Percentiles rank a stretch among this genome's conserved stretches.
Conservation (phyloP, 1,140 invertebrate genomes). For the Ruditapes philippinarum region DNA sequence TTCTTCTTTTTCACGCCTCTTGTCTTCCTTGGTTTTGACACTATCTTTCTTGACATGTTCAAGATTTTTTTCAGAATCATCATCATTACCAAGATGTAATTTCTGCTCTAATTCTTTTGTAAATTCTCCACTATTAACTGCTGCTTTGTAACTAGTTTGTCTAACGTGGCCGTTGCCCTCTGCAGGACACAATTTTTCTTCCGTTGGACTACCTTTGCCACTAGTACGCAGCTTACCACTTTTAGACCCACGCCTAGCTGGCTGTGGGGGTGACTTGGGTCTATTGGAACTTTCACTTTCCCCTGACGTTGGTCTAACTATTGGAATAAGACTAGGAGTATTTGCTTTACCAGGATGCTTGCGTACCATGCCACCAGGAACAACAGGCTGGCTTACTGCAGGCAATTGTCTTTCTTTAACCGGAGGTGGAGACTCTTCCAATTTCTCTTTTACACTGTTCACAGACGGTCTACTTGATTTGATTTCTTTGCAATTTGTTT, state of each 20-base stretch:
- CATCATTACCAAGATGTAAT: conserved; percentile 14
- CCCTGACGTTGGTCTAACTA: background rate
- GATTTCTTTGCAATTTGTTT: background rate
- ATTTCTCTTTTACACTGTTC: background rate
- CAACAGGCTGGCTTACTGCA: background rate
- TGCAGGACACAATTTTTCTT: background rate
- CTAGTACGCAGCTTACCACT: background rate
- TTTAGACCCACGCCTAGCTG: background rate
- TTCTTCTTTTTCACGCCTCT: conserved; percentile 32
- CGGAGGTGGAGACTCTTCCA: background rate
- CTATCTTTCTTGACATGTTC: conserved; percentile 1
- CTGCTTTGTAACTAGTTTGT: background rate
- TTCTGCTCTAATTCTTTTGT: conserved; percentile 40
- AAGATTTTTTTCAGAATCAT: background rate
- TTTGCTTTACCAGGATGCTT: conserved; percentile 33
- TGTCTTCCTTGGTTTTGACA: conserved; percentile 38
- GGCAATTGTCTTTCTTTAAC: background rate
- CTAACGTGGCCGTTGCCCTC: background rate
- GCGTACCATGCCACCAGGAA: background rate
- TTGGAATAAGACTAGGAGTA: conserved; percentile 21
- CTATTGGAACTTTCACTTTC: background rate
- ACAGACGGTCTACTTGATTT: background rate
- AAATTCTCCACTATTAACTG: background rate
- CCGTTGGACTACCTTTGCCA: background rate
- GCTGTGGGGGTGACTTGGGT: background rate